Evolutionary conservation across 2,888 invertebrate genomes (phyloP).

Genomic region (Idaea dimidiata): DNA sequence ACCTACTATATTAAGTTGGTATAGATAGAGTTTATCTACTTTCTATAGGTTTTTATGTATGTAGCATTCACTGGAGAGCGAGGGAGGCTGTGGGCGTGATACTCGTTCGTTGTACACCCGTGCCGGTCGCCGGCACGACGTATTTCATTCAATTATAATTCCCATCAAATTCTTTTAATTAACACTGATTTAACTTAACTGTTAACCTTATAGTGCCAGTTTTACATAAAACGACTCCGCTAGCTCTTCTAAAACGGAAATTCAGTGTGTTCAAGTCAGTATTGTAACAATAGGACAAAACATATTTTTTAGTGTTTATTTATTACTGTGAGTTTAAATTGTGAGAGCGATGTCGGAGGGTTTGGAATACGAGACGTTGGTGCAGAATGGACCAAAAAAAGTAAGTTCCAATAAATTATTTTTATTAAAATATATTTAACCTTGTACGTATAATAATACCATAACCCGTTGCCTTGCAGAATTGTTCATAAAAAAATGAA

Average conservation of each 20-base stretch:
- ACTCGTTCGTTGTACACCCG: slow-evolving; percentile 57
- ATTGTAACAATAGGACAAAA: slow-evolving; percentile 43
- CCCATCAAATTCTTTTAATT: slow-evolving; percentile 54
- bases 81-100: slow-evolving; percentile 74
- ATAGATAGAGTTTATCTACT: slow-evolving; percentile 44
- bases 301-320: slow-evolving; percentile 48
- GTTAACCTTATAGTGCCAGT: slow-evolving; percentile 50
- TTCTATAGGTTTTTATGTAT: slow-evolving; percentile 51
- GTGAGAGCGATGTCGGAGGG: slow-evolving; percentile 80
- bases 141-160: slow-evolving; percentile 54
- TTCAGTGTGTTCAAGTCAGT: slow-evolving; percentile 44
- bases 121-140: slow-evolving; percentile 62
- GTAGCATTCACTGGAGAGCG: slow-evolving; percentile 61
- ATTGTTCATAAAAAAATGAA: background rate
- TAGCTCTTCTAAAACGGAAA: slow-evolving; percentile 36
- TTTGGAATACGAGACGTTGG: slow-evolving; percentile 83
- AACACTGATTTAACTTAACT: slow-evolving; percentile 57
- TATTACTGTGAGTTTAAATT: slow-evolving; percentile 57
- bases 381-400: slow-evolving; percentile 84
- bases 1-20: slow-evolving; percentile 20
- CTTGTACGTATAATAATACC: no score
- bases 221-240: slow-evolving; percentile 41
- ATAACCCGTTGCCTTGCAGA: no score
- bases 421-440: slow-evolving; percentile 25
- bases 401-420: slow-evolving; percentile 63